Base-by-base conservation (phyloP, 1,140 invertebrate species). In the Microplitis mediator region DNA sequence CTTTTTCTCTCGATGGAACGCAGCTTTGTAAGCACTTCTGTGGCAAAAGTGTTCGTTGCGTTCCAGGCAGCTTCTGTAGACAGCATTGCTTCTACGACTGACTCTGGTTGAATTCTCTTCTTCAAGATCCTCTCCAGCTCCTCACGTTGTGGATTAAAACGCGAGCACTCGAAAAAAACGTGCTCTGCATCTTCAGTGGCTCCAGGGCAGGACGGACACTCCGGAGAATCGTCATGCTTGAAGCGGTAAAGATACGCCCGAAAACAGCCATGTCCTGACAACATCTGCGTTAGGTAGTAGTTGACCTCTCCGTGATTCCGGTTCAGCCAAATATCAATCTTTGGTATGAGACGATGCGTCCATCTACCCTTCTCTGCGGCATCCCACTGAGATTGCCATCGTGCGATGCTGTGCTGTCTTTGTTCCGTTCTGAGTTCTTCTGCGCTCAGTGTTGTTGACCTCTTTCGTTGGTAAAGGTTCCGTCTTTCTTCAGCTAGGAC, bases 191-290 rank as follows among this genome's bases (percentile, higher is more conserved):
- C n/a, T 56, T 65, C 70, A 63, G 0, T 34, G 4, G 23, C 31
- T 14, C 70, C 32, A 1, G 35, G 32, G 31, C 62, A 72, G n/a
- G 61, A 56, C 9, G 76, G 74, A 72, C 80, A 81, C 60, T 80
- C 76, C 8, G 74, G 63, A 1, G 67, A 70, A 58, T 83, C 80
- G 14, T 68, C 58, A 11, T 75, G 66, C 9, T 71, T 75, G 56
- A 58, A 86, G 81, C 63, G 79, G 81, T 69, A 9, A 6, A 76
- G 69, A 76, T 66, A 82, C 45, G 35, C 73, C 74, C 36, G 78
- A 77, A 72, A 83, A 81, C 71, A 88, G 81, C 80, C 76, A 85
- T 80, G 69, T 62, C 58, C 69, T 70, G 69, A 63, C 4, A 62
- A 13, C 69, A 70, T 62, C 58, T 70, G 69, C 2, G 78, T 73